These are phyloP conservation scores for Arnoldichthys spilopterus DNA, from an alignment of 2,797 vertebrate species.

Conservation along the genomic window DNA sequence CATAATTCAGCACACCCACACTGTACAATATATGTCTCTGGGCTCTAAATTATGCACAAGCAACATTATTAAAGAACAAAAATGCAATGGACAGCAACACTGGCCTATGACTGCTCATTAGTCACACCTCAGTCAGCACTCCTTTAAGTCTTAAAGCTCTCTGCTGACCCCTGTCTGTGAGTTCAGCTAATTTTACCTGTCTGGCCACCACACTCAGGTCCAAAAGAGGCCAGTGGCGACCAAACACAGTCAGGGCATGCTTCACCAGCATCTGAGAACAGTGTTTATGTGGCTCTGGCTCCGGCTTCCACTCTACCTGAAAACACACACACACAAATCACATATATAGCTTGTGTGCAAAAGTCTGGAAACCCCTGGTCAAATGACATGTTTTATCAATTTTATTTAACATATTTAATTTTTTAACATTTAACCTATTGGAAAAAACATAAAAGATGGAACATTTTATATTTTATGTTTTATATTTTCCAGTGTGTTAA, in stretches of 20 bases:
- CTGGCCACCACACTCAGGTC: conserved; percentile 79
- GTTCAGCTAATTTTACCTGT: conserved; percentile 69
- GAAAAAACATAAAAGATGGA: too few species aligned
- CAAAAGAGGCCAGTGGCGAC: conserved; percentile 72
- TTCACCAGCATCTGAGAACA: conserved; percentile 83
- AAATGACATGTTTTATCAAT: too few species aligned
- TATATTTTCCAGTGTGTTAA: too few species aligned
- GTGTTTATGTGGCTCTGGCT: conserved; percentile 77
- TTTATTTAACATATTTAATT: too few species aligned
- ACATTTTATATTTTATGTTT: too few species aligned
- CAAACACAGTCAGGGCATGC: conserved; percentile 77
- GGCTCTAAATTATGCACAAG: neutral
- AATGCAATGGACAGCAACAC: neutral
- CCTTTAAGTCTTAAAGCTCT: neutral
- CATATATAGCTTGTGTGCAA: too few species aligned
- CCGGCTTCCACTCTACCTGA: conserved; percentile 81
- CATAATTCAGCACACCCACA: neutral
- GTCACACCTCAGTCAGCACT: conserved; percentile 20
- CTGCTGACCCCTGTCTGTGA: conserved; percentile 26
- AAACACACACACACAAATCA: conserved; percentile 23
- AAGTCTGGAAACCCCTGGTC: too few species aligned
- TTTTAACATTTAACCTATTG: too few species aligned
- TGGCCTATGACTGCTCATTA: conserved; percentile 3
- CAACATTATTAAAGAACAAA: neutral
- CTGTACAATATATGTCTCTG: neutral